Percentiles rank a stretch among this genome's conserved stretches.
These are phyloP conservation scores for Temnothorax curvispinosus DNA, from an alignment of 1,140 invertebrate species.

Conservation along the genomic window DNA sequence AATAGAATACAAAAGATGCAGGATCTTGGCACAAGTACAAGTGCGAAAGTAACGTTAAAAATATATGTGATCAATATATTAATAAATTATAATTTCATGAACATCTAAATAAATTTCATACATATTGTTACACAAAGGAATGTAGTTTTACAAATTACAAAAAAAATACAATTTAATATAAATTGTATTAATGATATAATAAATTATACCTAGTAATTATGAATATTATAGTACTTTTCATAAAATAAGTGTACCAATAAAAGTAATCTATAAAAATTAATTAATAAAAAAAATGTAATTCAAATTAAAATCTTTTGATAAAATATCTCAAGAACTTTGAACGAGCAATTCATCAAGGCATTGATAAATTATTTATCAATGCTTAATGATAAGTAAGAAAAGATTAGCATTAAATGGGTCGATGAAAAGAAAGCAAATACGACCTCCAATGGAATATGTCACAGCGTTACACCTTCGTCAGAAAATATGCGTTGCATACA, in stretches of 20 bases:
- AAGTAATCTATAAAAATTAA: not conserved
- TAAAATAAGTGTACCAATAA: constrained; percentile 45
- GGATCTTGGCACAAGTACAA: not conserved
- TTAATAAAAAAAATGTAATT: not conserved
- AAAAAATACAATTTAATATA: not conserved
- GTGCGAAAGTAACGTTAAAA: too few species aligned
- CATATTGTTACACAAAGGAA: not conserved
- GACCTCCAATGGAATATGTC: not conserved
- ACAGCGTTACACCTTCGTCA: not conserved
- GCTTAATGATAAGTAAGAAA: not conserved
- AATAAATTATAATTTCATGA: too few species aligned
- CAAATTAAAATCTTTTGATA: not conserved
- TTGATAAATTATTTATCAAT: constrained; percentile 4
- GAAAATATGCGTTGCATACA: not conserved
- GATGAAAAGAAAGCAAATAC: not conserved
- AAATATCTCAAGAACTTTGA: not conserved
- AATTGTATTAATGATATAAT: constrained; percentile 17
- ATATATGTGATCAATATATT: too few species aligned
- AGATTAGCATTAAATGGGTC: not conserved
- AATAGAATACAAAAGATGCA: not conserved
- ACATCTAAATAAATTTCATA: not conserved
- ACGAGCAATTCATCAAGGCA: not conserved
- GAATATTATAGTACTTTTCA: not conserved
- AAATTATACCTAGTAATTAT: not conserved
- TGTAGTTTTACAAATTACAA: not conserved